Conservation (phyloP, 2,888 invertebrate species). For the Lepidocyrtinus sp. region DNA sequence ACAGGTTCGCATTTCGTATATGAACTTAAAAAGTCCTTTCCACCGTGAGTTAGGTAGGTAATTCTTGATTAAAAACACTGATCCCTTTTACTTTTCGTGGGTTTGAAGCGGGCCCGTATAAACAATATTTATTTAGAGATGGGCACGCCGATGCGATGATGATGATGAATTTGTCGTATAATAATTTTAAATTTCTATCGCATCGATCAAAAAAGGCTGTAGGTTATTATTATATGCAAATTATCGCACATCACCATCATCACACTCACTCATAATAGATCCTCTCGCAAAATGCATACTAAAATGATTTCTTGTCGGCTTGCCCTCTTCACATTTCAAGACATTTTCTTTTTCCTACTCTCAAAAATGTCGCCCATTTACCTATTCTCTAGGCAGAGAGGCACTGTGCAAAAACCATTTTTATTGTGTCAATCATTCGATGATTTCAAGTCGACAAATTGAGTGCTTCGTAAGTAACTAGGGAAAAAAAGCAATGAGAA, state of each 20-base stretch:
- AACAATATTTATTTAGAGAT: neutral
- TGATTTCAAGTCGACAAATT: constrained; percentile 46
- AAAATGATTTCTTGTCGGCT: constrained; percentile 38
- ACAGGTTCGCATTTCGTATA: neutral
- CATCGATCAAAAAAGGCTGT: neutral
- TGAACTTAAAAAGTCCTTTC: neutral
- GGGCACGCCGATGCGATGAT: neutral
- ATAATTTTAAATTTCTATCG: constrained; percentile 3
- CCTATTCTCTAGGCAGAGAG: constrained; percentile 21
- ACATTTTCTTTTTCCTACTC: no score
- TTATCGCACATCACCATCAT: constrained; percentile 25
- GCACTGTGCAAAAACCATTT: constrained; percentile 18
- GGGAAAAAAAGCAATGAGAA: no score
- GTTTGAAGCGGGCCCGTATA: neutral
- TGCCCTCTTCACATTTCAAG: constrained; percentile 29
- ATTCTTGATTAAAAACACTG: neutral
- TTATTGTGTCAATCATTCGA: constrained; percentile 43
- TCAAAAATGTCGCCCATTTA: constrained; percentile 7
- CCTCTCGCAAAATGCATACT: neutral
- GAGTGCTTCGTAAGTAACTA: constrained; percentile 15
- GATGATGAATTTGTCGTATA: constrained; percentile 13
- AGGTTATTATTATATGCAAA: constrained; percentile 47
- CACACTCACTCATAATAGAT: constrained; percentile 32
- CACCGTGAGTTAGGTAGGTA: constrained; percentile 23
- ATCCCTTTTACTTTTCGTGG: neutral